Evolutionary conservation across 2,797 vertebrate genomes (phyloP), one percentile per base, ranked within the genome.

Genomic region (Tolypeutes matacus): DNA sequence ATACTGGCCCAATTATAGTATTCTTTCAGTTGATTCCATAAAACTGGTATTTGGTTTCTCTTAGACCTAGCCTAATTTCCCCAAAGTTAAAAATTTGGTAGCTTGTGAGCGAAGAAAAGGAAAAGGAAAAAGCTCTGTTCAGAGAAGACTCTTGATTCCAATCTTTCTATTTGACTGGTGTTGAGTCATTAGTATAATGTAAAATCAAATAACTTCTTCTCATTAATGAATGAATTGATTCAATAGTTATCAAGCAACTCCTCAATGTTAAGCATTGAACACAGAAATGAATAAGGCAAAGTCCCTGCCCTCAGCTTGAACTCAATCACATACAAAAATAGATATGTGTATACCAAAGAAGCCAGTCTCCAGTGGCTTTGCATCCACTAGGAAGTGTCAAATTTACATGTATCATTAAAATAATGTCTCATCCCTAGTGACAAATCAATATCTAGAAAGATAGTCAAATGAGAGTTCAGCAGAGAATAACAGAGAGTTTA

Each of bases 391-490:
- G 51, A 97, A 95, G 53, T 89, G 96, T 96, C 80, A 97, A 87
- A 82, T 96, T 93, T 96, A 96, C 97, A 98, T 67, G 34, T 89
- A 93, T 97, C 49, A 96, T 95, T 21, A 64, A 67, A 93, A 95
- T 92, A 56, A 78, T n/a, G 0, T 34, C 78, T 94, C 39, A 86
- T 95, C 51, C 64, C 70, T 97, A 96, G 91, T 13, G 27, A 87
- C 80, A 96, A 96, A 97, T 96, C 91, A 92, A 29, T 97, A 94
- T 95, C 95, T 95, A 89, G 96, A 97, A 96, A 97, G 87, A 97
- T 49, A 89, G 84, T 69, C 46, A 97, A 97, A 96, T 97, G 86
- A 96, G 34, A 80, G 27, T 95, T 97, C 58, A 95, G 60, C 34
- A 95, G 92, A 97, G 82, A 65, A 94, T 95, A 85, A 89, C 82